Conservation (phyloP, 2,113 vertebrate species). For the Engystomops pustulosus region DNA sequence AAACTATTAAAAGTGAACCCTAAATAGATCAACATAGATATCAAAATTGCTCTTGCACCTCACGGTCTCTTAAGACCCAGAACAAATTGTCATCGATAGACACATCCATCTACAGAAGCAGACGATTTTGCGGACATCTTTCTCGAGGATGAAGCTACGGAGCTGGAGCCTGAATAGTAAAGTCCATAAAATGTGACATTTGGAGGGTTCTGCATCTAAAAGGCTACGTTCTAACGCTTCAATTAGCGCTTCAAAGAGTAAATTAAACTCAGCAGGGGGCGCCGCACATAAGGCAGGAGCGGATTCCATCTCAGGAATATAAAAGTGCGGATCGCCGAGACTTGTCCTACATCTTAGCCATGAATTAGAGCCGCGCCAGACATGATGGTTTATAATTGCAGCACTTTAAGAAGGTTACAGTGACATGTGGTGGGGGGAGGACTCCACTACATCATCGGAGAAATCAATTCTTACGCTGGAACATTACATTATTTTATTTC, state of each 20-base stretch:
- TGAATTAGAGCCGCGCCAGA: slow-evolving; percentile 2
- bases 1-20: too few relatives aligned
- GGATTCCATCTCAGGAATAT: not conserved
- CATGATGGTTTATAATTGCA: not conserved
- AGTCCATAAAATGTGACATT: slow-evolving; percentile 19
- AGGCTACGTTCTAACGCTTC: slow-evolving; percentile 5
- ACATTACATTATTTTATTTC: not conserved
- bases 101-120: too few relatives aligned
- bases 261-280: slow-evolving; percentile 11
- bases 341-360: not conserved
- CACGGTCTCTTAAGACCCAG: too few relatives aligned
- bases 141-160: too few relatives aligned
- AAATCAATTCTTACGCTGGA: not conserved
- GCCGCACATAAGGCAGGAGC: slow-evolving; percentile 11
- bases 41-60: too few relatives aligned
- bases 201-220: slow-evolving; percentile 10
- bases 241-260: slow-evolving; percentile 30
- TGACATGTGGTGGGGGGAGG: not conserved
- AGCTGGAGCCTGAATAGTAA: not conserved
- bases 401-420: slow-evolving; percentile 3
- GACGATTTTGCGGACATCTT: too few relatives aligned
- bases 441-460: not conserved
- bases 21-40: too few relatives aligned
- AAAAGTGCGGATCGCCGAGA: not conserved
- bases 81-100: too few relatives aligned